Evolutionary conservation across 2,797 vertebrate species (phyloP), one percentile per base, ranked within the genome.

Genomic region (Sebastes cheni): DNA sequence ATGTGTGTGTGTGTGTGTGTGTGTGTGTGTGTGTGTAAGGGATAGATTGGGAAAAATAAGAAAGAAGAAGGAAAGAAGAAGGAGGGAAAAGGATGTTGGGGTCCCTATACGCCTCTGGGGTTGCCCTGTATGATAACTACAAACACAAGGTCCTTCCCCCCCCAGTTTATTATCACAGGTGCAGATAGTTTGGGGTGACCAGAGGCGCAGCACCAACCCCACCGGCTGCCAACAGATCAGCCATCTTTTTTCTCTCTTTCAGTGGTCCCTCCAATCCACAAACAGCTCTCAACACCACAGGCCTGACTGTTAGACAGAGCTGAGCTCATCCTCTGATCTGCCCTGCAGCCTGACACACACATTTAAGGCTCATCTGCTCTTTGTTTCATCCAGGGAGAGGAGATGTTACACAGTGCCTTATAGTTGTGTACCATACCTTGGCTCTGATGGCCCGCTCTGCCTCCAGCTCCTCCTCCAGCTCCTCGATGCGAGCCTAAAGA

Each of bases 391-490:
- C n/a, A 27, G 14, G 5, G 9, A 16, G 23, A 46, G 65, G 14
- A 8, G 55, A 59, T n/a, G 65, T 54, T 22, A n/a, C 10, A 50
- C 11, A 13, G 39, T 1, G 12, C 3, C 3, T 23, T 52, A 7
- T 0, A 10, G 55, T 56, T 10, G 22, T 55, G 62, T 7, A 59
- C 42, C 66, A 16, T 94, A 97, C 96, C 96, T 97, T 97, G 20
- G 92, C 84, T 83, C 96, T 93, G 69, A 96, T 94, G 85, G 83
- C 75, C 42, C 94, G 91, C 89, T 97, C 96, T 0, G 95, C 93
- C 69, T 97, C 96, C 90, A 97, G 91, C 84, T 97, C 96, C 86
- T 97, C 96, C 79, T 97, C 96, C 86, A 97, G 92, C 89, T 97
- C 96, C 81, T 97, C 96, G 6, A 96, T 93, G 13, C 96, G 96